Percentiles rank a stretch among this genome's conserved stretches.
phyloP scores from a whole-genome alignment of 2,113 vertebrate species.

The Boulengeromyrus knoepffleri region DNA sequence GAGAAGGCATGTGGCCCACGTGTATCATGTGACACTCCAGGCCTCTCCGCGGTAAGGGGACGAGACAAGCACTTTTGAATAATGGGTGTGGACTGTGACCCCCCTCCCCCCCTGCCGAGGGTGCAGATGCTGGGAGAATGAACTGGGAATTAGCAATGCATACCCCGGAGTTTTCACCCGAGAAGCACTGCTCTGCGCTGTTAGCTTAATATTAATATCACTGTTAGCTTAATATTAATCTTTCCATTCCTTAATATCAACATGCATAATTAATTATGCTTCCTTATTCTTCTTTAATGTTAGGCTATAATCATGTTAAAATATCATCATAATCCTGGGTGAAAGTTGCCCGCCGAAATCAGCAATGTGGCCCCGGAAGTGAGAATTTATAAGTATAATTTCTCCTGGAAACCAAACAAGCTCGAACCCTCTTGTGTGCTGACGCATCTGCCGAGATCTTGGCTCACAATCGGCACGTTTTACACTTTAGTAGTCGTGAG shows the following conservation, averaged over 20 bases:
- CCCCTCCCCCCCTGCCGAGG: not conserved
- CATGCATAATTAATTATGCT: not conserved
- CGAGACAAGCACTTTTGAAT: not conserved
- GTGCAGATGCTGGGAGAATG: not conserved
- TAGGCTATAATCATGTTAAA: not conserved
- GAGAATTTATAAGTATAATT: not conserved
- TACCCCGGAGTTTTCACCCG: not conserved
- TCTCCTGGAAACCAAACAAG: not conserved
- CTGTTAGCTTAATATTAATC: not conserved
- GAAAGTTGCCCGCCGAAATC: not conserved
- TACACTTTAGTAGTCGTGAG: not conserved
- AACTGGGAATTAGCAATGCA: not conserved
- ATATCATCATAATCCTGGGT: not conserved
- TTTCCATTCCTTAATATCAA: not conserved
- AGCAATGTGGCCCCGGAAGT: not conserved
- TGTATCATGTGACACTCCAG: not conserved
- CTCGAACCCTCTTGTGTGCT: not conserved
- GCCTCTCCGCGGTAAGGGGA: not conserved
- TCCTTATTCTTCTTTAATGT: slow-evolving; percentile 1
- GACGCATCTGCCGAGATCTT: not conserved
- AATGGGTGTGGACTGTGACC: not conserved
- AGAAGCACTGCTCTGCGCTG: not conserved
- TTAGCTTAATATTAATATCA: not conserved
- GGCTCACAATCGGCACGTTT: not conserved
- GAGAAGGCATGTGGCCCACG: too few relatives aligned